phyloP scores from a whole-genome alignment of 2,888 invertebrate genomes.

The Anthophora plumipes region DNA sequence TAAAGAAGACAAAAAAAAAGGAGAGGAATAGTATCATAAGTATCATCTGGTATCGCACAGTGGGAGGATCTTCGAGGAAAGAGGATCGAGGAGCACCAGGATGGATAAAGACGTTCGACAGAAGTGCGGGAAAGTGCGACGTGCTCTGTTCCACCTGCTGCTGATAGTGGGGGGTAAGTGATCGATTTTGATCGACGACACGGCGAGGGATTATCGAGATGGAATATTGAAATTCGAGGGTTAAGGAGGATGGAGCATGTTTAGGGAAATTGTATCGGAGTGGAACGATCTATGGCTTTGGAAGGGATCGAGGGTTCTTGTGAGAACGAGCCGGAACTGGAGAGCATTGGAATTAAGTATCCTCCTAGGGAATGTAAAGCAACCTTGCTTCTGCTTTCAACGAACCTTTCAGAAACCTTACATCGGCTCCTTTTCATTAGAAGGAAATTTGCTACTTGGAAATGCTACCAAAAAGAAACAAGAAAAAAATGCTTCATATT shows the following conservation, averaged over 20 bases:
- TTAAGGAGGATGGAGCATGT: not conserved
- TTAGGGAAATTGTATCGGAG: too few species aligned
- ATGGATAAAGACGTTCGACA: conserved; percentile 73
- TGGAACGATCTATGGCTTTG: too few species aligned
- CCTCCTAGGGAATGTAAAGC: too few species aligned
- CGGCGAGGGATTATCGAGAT: not conserved
- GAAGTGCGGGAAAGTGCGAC: conserved; percentile 74
- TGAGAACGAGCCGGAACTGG: too few species aligned
- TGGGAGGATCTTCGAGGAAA: conserved; percentile 6
- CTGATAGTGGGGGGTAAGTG: conserved; percentile 79
- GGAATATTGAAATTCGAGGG: not conserved
- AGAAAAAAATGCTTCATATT: too few species aligned
- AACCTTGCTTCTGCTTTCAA: too few species aligned
- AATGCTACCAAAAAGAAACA: too few species aligned
- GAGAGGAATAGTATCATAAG: not conserved
- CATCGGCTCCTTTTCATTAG: too few species aligned
- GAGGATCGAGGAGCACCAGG: conserved; percentile 26
- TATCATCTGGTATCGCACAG: not conserved
- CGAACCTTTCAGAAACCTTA: too few species aligned
- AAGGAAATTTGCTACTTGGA: too few species aligned
- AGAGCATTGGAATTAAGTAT: too few species aligned
- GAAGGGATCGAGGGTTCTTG: too few species aligned
- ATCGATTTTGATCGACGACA: conserved; percentile 8
- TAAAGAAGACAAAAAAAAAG: conserved; percentile 3
- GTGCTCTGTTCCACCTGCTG: conserved; percentile 74